Evolutionary conservation across 2,113 vertebrate species (phyloP), one percentile per base, ranked within the genome.

Genomic region (Corvus cornix): DNA sequence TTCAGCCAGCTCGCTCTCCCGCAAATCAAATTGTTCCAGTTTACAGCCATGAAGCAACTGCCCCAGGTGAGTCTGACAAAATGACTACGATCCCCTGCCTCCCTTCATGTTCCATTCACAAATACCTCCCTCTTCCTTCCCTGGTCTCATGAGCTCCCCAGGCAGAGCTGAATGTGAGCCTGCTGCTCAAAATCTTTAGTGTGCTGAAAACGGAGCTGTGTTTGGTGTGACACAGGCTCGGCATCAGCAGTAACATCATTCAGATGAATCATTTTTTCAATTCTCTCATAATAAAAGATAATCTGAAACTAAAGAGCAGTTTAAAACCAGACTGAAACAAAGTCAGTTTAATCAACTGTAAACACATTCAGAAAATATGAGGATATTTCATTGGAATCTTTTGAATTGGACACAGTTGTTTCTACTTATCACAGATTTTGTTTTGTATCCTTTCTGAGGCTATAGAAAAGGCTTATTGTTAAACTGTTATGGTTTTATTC

Each of bases 71-170:
- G 49, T 33, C 17, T 30, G 58, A 46, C 23, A 85, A 28, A 75
- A 27, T 7, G 10, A 49, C 4, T 7, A 2, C 7, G 4, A 62
- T 28, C 12, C 26, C 26, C 26, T 62, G 46, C 16, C 31, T 64
- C 5, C 15, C 43, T 4, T 33, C 2, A 15, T 17, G 3, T 44
- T 2, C 23, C 46, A 13, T 9, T 39, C 20, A 31, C 58, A 80
- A 87, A 39, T 1, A 43, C 3, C 55, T 74, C 26, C 7, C 10
- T 60, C 16, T 12, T 18, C 37, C 33, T 49, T 33, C 16, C 46
- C 26, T 15, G 14, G 37, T n/a, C 46, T 27, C n/a, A 14, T 0
- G 20, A 44, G 68, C 27, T 69, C 11, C 41, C 39, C 2, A 0
- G 4, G 60, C 48, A 64, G 39, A 39, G 63, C 26, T 7, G 44